Evolutionary conservation across 2,797 vertebrate species (phyloP).

Genomic region (Siniperca scherzeri): DNA sequence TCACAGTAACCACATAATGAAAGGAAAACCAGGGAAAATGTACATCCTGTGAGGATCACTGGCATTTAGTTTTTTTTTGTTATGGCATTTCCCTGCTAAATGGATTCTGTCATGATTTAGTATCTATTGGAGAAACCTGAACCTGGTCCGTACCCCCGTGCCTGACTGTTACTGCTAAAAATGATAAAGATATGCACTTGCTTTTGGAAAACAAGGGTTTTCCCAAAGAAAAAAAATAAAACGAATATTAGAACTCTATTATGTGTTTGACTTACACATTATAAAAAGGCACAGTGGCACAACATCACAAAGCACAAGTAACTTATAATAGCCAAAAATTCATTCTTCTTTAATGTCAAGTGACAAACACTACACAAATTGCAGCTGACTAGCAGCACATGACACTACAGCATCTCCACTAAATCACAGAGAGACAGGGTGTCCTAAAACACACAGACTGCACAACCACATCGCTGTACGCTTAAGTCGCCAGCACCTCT

Average conservation of each 20-base stretch:
- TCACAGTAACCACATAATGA: constrained; percentile 46
- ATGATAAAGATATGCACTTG: background rate
- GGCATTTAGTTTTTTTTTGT: constrained; percentile 15
- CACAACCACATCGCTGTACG: constrained; percentile 21
- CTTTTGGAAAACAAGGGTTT: background rate
- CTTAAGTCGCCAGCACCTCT: constrained; percentile 33
- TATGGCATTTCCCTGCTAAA: constrained; percentile 32
- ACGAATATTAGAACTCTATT: background rate
- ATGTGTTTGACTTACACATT: background rate
- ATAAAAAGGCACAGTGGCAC: background rate
- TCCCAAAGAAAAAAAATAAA: background rate
- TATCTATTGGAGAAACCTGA: constrained; percentile 7
- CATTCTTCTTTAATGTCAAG: background rate
- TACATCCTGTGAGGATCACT: constrained; percentile 51
- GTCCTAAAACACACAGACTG: constrained; percentile 33
- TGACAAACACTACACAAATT: background rate
- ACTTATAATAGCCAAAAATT: background rate
- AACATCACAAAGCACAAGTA: background rate
- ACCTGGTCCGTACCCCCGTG: background rate
- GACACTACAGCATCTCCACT: constrained; percentile 6
- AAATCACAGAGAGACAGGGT: constrained; percentile 18
- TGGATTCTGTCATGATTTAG: constrained; percentile 15
- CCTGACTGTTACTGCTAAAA: background rate
- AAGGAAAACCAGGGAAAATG: constrained; percentile 55
- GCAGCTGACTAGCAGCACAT: background rate